Evolutionary conservation across 2,888 invertebrate genomes (phyloP).

Genomic region (Campoletis raptor): DNA sequence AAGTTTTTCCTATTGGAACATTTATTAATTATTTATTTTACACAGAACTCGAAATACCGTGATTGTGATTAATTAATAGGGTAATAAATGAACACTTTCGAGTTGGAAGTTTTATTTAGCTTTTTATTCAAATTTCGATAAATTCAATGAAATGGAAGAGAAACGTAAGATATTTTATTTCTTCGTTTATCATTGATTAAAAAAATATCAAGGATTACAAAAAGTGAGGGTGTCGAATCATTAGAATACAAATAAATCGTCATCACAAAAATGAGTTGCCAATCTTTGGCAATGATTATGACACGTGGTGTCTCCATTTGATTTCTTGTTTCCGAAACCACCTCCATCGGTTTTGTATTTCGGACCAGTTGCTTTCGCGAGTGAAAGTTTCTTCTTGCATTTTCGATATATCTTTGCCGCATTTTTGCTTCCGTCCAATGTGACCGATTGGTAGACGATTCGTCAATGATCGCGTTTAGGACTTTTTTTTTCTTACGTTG

Average conservation of each 20-base stretch:
- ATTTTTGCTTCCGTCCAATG: neutral
- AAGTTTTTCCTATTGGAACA: too few relatives aligned
- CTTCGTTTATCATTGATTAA: neutral
- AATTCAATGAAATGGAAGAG: neutral
- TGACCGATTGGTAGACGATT: neutral
- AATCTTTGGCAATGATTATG: constrained; percentile 32
- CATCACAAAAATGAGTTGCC: neutral
- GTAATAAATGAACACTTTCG: neutral
- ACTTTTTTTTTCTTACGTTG: neutral
- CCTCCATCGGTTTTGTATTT: constrained; percentile 57
- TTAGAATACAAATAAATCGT: constrained; percentile 13
- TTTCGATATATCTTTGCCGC: constrained; percentile 9
- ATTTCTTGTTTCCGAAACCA: neutral
- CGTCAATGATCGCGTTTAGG: neutral
- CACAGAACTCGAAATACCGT: neutral
- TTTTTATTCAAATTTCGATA: neutral
- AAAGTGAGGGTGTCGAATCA: neutral
- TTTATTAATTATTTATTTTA: neutral
- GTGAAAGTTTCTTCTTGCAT: constrained; percentile 43
- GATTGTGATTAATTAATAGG: neutral
- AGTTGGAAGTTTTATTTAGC: neutral
- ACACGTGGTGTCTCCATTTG: constrained; percentile 29
- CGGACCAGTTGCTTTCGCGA: constrained; percentile 31
- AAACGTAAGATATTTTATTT: neutral
- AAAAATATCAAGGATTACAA: neutral